Evolutionary conservation across 2,797 vertebrate species (phyloP).

Genomic region (Kryptopterus vitreolus): DNA sequence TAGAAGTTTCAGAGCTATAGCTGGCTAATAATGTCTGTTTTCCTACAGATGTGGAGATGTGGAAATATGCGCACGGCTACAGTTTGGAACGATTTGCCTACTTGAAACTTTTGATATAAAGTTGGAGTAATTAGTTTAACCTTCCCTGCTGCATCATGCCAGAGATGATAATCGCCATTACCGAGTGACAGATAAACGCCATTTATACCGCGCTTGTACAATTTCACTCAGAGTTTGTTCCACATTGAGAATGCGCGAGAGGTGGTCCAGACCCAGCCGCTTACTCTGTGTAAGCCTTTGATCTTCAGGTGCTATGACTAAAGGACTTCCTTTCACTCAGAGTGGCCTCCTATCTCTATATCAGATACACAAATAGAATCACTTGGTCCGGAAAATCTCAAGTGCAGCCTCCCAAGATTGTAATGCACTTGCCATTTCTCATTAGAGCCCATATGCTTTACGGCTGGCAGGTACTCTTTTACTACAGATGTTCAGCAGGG

Average conservation of each 20-base stretch:
- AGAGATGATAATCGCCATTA: background rate
- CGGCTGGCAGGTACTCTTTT: conserved; percentile 29
- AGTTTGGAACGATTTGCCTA: conserved; percentile 11
- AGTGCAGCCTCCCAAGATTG: conserved; percentile 46
- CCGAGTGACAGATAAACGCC: conserved; percentile 3
- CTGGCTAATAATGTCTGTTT: conserved; percentile 40
- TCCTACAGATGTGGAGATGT: conserved; percentile 8
- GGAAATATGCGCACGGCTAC: background rate
- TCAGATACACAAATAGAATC: conserved; percentile 36
- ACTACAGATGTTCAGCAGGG: conserved; percentile 23
- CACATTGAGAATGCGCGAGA: background rate
- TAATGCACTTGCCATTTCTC: conserved; percentile 51
- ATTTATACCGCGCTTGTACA: conserved; percentile 11
- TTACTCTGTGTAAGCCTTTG: conserved; percentile 38
- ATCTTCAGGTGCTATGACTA: conserved; percentile 39
- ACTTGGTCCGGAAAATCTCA: conserved; percentile 45
- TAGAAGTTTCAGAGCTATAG: conserved; percentile 22
- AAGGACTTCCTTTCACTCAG: background rate
- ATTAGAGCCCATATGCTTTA: conserved; percentile 42
- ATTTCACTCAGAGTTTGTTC: background rate
- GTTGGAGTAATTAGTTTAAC: conserved; percentile 28
- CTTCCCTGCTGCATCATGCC: background rate
- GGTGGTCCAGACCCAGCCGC: conserved; percentile 32
- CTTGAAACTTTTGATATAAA: conserved; percentile 30
- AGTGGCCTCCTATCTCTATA: conserved; percentile 8